These are phyloP conservation scores for Rhagologus leucostigma DNA, from an alignment of 2,113 vertebrate genomes.

Conservation along the genomic window DNA sequence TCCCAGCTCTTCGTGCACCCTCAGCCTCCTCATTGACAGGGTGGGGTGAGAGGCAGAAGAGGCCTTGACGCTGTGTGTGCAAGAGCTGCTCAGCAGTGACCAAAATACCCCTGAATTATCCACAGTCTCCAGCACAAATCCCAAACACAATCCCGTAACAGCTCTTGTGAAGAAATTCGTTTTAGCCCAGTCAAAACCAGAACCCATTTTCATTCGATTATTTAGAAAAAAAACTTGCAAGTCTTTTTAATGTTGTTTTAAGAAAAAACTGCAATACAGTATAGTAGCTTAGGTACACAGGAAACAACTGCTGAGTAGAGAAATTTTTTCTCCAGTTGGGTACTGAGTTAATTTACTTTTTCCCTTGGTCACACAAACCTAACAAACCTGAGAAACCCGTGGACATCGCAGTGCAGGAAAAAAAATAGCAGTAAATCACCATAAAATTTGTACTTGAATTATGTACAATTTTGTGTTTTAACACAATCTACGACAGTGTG, in stretches of 20 bases:
- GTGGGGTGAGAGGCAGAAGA: not conserved
- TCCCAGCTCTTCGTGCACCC: not conserved
- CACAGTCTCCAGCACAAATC: not conserved
- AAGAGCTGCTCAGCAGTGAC: not conserved
- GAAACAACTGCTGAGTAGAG: not conserved
- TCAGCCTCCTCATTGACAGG: fast-evolving
- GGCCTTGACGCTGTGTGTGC: not conserved
- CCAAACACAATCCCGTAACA: not conserved
- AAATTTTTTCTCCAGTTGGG: not conserved
- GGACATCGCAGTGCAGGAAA: not conserved
- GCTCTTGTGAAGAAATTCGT: not conserved
- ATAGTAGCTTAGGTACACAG: not conserved
- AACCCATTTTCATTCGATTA: not conserved
- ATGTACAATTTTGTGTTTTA: not conserved
- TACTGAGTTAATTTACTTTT: not conserved
- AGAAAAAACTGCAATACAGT: not conserved
- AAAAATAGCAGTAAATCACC: not conserved
- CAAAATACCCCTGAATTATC: not conserved
- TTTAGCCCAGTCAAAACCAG: not conserved
- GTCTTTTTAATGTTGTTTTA: not conserved
- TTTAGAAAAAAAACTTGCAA: not conserved
- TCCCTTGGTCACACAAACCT: not conserved
- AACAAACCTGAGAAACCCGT: not conserved
- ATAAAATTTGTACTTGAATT: not conserved
- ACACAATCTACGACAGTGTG: not conserved